A percentile compares a stretch with the other conserved stretches of the same genome.
These are phyloP conservation scores for Nymphicus hollandicus DNA, from an alignment of 2,113 vertebrate species.

Conservation along the genomic window DNA sequence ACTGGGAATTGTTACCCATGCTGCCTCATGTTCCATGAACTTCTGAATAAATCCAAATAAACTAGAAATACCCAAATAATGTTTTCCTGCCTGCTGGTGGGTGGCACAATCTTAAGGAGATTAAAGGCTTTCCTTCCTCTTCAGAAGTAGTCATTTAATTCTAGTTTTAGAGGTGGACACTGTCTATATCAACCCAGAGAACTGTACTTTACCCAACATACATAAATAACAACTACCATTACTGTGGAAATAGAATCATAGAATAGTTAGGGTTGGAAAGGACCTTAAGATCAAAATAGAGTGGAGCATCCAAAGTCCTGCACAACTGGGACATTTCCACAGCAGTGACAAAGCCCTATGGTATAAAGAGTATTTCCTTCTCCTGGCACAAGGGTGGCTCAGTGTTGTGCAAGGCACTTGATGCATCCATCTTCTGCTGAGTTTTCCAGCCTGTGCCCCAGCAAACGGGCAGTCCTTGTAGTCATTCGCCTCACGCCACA, in stretches of 20 bases:
- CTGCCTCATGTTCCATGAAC: not conserved
- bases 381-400: not conserved
- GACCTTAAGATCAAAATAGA: too few relatives aligned
- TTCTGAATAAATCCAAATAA: slow-evolving; percentile 34
- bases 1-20: not conserved
- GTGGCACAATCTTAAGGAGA: slow-evolving; percentile 36
- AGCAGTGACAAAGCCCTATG: not conserved
- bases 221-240: slow-evolving; percentile 28
- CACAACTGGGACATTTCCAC: not conserved
- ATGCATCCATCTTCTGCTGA: not conserved
- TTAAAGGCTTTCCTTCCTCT: slow-evolving; percentile 25
- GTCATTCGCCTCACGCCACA: slow-evolving; percentile 29
- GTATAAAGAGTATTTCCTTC: not conserved
- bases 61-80: slow-evolving; percentile 1
- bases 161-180: slow-evolving; percentile 17
- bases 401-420: rapidly evolving
- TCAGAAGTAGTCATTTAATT: not conserved
- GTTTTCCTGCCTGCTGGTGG: not conserved
- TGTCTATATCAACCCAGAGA: not conserved
- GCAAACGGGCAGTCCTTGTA: not conserved
- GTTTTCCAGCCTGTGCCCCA: not conserved
- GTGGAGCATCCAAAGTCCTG: not conserved
- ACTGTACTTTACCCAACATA: slow-evolving; percentile 13
- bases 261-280: too few relatives aligned
- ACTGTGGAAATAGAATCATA: not conserved